Conservation (phyloP, 2,888 invertebrate species). For the Aphrophora alni region DNA sequence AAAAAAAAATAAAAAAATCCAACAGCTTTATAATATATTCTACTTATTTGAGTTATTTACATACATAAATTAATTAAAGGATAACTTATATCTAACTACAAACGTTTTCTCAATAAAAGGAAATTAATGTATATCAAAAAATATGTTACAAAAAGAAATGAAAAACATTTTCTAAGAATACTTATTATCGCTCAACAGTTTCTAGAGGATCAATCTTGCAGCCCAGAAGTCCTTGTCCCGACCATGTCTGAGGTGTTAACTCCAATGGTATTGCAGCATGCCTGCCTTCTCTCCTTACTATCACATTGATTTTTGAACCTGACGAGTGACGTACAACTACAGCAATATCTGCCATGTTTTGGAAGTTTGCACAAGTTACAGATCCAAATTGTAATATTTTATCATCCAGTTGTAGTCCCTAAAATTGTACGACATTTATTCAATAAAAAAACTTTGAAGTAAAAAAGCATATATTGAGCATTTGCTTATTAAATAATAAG, state of each 20-base stretch:
- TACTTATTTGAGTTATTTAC: too few relatives aligned
- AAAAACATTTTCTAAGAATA: too few relatives aligned
- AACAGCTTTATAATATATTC: too few relatives aligned
- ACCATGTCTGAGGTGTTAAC: slow-evolving; percentile 77
- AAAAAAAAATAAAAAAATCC: too few relatives aligned
- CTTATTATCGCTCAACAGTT: slow-evolving; percentile 57
- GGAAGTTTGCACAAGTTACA: slow-evolving; percentile 73
- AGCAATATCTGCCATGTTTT: slow-evolving; percentile 70
- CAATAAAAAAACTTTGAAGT: too few relatives aligned
- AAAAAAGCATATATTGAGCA: too few relatives aligned
- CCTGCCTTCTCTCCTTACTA: slow-evolving; percentile 58
- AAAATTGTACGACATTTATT: slow-evolving; percentile 48
- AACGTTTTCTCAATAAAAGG: too few relatives aligned
- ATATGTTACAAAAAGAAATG: too few relatives aligned
- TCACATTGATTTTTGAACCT: slow-evolving; percentile 52
- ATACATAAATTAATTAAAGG: too few relatives aligned
- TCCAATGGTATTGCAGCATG: slow-evolving; percentile 55
- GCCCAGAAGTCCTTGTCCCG: slow-evolving; percentile 79
- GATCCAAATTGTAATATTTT: slow-evolving; percentile 80
- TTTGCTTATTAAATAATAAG: too few relatives aligned
- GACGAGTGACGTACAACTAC: slow-evolving; percentile 65
- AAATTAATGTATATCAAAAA: too few relatives aligned
- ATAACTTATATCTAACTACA: too few relatives aligned
- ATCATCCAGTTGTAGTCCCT: slow-evolving; percentile 77
- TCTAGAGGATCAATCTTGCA: slow-evolving; percentile 66